Conservation (phyloP, 1,140 invertebrate genomes). For the Tetragnatha versicolor region DNA sequence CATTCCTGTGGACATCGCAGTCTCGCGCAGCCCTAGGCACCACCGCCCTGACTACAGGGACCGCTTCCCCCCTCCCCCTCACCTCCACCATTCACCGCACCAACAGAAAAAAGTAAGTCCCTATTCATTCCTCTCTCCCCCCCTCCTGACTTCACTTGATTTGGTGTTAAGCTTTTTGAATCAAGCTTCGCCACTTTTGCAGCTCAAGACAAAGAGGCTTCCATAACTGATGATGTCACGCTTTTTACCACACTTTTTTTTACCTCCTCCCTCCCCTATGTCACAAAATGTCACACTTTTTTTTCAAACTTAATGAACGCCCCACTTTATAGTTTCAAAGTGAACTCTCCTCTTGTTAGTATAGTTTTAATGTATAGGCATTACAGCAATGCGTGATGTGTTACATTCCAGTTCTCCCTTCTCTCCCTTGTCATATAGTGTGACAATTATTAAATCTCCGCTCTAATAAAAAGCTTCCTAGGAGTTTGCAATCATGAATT, state of each 20-base stretch:
- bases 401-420: no score
- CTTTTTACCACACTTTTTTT: neutral
- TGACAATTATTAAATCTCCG: no score
- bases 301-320: neutral
- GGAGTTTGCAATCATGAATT: no score
- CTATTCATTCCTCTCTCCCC: neutral
- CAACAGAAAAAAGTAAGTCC: slow-evolving; percentile 40
- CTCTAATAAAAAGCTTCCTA: no score
- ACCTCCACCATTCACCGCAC: neutral
- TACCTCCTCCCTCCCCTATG: neutral
- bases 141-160: no score
- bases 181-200: no score
- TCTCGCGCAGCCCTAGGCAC: slow-evolving; percentile 20
- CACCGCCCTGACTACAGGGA: slow-evolving; percentile 24
- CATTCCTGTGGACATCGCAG: slow-evolving; percentile 53
- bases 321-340: no score
- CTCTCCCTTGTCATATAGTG: no score
- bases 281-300: neutral
- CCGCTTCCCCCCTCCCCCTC: slow-evolving; percentile 1
- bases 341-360: no score
- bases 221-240: neutral
- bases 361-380: no score
- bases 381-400: no score
- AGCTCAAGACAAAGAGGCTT: no score
- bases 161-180: neutral